Evolutionary conservation across 2,888 invertebrate genomes (phyloP).

Genomic region (Callyntrura guangdongensis): DNA sequence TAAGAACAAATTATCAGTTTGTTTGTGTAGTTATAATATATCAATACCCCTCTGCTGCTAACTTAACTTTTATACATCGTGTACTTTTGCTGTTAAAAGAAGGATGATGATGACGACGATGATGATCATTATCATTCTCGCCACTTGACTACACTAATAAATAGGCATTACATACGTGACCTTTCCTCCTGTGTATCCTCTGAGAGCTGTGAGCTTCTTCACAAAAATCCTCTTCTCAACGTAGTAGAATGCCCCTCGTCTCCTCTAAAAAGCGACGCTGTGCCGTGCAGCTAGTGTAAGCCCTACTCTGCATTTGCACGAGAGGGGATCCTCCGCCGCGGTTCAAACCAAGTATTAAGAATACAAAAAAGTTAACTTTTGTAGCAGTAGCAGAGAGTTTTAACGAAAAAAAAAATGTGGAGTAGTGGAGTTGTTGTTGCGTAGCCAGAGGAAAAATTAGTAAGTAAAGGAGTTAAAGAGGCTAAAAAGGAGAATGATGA

Average conservation of each 20-base stretch:
- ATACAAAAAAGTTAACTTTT: neutral
- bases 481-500: neutral
- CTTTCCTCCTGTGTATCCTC: conserved; percentile 36
- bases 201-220: neutral
- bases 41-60: no score
- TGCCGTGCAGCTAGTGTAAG: neutral
- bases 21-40: neutral
- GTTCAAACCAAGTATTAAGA: neutral
- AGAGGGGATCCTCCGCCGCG: neutral
- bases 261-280: neutral
- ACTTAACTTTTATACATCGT: no score
- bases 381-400: neutral
- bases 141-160: neutral
- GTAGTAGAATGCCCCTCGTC: neutral
- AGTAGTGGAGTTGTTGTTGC: conserved; percentile 34
- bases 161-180: conserved; percentile 22
- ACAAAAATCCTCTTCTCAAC: neutral
- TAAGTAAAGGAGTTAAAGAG: conserved; percentile 9
- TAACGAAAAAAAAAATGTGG: conserved; percentile 1
- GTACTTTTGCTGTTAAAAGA: no score
- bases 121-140: neutral
- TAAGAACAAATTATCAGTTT: conserved; percentile 11
- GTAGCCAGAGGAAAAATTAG: conserved; percentile 5
- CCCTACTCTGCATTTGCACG: neutral
- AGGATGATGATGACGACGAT: no score